Evolutionary conservation across 2,113 vertebrate genomes (phyloP), one percentile per base, ranked within the genome.

Genomic region (Donacobius atricapilla): DNA sequence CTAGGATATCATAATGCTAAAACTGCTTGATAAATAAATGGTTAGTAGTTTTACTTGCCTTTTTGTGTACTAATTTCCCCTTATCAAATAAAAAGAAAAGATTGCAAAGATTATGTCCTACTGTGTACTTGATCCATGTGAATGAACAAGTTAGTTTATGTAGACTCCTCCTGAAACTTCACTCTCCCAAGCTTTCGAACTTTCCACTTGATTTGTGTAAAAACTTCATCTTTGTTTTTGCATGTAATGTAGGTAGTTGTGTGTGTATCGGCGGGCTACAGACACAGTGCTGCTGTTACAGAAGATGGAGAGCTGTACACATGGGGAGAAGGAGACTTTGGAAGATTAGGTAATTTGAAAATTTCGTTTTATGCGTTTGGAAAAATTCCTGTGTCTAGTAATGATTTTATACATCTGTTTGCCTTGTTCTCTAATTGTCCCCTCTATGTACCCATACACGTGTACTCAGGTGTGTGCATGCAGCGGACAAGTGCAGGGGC

Each of bases 281-380:
- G 98, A 78, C 98, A 99, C 27, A 99, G 98, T 13, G 98, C 98
- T 69, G 98, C 98, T 83, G 98, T 99, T 57, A 98, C 98, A 37
- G 98, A 99, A 90, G 98, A 99, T 94, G 98, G 98, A 68, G 98
- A 99, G 96, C 96, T 99, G 6, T 99, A 98, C 40, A 98, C 98
- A 0, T 99, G 98, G 98, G 98, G 98, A 87, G 98, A 99, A 97
- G 98, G 98, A 96, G 98, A 99, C 91, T 99, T 99, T 6, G 98
- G 98, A 87, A 98, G 98, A 98, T 82, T 99, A 97, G 98, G 98
- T 99, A 98, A 98, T 70, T 73, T 56, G 16, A 47, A 64, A 14
- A 57, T 82, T 65, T 57, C 25, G 9, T 42, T 0, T 37, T 14
- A 13, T 86, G 44, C 35, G 77, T 77, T 66, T 70, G 39, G 19